Conservation (phyloP, 2,113 vertebrate genomes). For the Triplophysa siluroides region DNA sequence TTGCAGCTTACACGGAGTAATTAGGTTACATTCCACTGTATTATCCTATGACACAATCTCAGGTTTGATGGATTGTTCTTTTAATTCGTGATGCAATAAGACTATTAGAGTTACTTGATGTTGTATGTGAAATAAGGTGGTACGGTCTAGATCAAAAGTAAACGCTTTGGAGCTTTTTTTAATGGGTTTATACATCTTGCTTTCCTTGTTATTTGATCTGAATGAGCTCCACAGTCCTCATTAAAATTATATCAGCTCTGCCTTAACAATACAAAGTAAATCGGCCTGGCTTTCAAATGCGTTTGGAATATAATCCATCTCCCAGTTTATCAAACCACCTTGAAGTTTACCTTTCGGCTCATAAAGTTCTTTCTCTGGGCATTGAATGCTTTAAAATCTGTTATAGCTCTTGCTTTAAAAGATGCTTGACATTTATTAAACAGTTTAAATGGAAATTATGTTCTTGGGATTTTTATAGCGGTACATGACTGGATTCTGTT, state of each 20-base stretch:
- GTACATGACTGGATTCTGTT: background rate
- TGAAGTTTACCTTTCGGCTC: background rate
- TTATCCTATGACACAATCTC: constrained; percentile 9
- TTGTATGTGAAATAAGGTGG: background rate
- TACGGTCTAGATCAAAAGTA: background rate
- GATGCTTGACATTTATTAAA: constrained; percentile 12
- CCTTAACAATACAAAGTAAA: constrained; percentile 27
- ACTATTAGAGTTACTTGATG: background rate
- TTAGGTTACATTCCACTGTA: constrained; percentile 29
- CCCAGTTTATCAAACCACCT: background rate
- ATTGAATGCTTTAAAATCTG: constrained; percentile 4
- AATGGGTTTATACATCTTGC: background rate
- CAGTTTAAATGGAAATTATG: background rate
- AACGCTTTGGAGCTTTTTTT: background rate
- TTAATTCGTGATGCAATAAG: background rate
- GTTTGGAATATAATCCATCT: constrained; percentile 9
- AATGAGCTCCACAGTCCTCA: constrained; percentile 17
- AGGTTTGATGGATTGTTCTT: constrained; percentile 14
- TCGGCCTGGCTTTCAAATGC: constrained; percentile 1
- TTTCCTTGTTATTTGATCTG: constrained; percentile 31
- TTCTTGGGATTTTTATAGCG: background rate
- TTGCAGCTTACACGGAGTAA: constrained; percentile 56
- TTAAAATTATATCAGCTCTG: constrained; percentile 34
- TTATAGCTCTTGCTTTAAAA: constrained; percentile 1
- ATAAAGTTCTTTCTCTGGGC: background rate